These are phyloP conservation scores for Pedetes capensis DNA, from an alignment of 2,113 vertebrate genomes.

Conservation along the genomic window DNA sequence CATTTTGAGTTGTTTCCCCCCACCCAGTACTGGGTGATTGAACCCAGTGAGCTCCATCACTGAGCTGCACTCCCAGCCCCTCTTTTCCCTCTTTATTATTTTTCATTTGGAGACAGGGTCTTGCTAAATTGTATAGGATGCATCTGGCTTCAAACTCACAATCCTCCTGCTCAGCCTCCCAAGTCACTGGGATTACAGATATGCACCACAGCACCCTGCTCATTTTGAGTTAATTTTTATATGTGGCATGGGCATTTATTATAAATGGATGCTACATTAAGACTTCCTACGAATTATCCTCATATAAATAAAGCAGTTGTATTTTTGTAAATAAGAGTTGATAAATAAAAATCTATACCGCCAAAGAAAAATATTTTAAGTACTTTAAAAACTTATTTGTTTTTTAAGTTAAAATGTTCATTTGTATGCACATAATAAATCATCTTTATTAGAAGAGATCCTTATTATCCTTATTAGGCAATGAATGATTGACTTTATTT, in stretches of 20 bases:
- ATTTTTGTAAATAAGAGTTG: not conserved
- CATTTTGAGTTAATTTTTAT: too few relatives aligned
- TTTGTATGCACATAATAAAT: not conserved
- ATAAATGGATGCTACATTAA: not conserved
- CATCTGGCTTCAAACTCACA: too few relatives aligned
- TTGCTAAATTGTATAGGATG: too few relatives aligned
- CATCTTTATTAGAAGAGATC: not conserved
- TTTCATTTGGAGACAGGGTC: too few relatives aligned
- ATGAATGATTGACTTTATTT: not conserved
- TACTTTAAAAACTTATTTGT: conserved; percentile 4
- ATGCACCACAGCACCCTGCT: too few relatives aligned
- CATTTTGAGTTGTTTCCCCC: not conserved
- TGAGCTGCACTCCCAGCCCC: too few relatives aligned
- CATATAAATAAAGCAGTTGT: not conserved
- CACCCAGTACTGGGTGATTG: too few relatives aligned
- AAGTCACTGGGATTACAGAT: too few relatives aligned
- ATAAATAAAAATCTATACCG: not conserved
- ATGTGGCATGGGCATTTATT: not conserved
- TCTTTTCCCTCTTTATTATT: too few relatives aligned
- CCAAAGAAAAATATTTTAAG: not conserved
- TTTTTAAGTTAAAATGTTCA: not conserved
- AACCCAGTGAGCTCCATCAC: too few relatives aligned
- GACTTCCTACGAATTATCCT: too few relatives aligned
- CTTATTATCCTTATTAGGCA: not conserved
- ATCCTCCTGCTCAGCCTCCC: too few relatives aligned